Evolutionary conservation across 2,797 vertebrate genomes (phyloP).

Genomic region (Dendrocincla tyrannina): DNA sequence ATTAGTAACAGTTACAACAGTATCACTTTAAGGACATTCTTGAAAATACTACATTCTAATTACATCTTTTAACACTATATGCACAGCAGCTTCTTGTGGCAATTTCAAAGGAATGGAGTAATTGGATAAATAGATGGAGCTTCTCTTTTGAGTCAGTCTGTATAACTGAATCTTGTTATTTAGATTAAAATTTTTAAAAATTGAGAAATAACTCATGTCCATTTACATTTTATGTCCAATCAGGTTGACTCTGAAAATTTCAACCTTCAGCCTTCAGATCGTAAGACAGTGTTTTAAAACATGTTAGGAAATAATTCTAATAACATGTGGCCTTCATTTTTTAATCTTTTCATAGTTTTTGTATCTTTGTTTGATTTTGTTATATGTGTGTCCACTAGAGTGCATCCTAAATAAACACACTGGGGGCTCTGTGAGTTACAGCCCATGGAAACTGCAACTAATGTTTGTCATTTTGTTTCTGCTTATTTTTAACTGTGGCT

Average conservation of each 20-base stretch:
- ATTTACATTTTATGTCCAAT: background rate
- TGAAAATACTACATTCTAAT: background rate
- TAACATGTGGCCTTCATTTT: background rate
- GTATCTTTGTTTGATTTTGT: background rate
- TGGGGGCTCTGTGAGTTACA: background rate
- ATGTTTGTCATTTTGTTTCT: background rate
- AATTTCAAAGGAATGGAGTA: background rate
- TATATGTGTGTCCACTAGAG: slow-evolving; percentile 50
- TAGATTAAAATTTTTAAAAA: background rate
- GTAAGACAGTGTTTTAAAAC: background rate
- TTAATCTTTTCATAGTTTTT: background rate
- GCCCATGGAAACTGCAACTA: background rate
- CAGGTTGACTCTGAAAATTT: background rate
- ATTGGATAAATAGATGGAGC: background rate
- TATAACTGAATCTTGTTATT: background rate
- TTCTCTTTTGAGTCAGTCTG: background rate
- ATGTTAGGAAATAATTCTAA: background rate
- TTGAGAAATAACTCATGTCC: background rate
- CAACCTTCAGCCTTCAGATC: background rate
- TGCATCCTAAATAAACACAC: slow-evolving; percentile 39
- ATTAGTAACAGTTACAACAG: background rate
- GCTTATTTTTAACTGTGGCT: background rate
- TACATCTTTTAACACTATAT: background rate
- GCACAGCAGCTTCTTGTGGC: background rate
- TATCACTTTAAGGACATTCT: background rate